These are phyloP conservation scores for Micronisus gabar DNA, from an alignment of 2,113 vertebrate species.

Conservation along the genomic window DNA sequence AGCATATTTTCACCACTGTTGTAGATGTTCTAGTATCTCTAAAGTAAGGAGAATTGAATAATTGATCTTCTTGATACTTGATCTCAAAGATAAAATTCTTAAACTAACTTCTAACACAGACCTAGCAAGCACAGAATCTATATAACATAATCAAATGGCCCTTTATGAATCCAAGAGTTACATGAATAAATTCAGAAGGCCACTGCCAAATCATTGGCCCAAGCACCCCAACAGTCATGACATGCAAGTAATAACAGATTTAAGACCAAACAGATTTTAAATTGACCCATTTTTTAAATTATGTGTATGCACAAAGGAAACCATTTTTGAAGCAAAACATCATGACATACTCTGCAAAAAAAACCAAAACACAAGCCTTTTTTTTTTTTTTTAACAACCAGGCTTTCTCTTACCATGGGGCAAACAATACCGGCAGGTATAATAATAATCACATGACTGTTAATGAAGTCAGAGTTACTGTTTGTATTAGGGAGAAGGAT, in stretches of 20 bases:
- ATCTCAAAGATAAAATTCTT: background rate
- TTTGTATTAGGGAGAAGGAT: background rate
- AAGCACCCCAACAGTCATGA: background rate
- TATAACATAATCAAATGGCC: background rate
- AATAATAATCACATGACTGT: background rate
- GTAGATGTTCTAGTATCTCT: background rate
- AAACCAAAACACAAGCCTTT: background rate
- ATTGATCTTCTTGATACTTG: background rate
- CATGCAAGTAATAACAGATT: background rate
- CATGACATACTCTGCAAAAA: accelerated
- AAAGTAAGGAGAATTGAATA: background rate
- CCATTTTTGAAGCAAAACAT: background rate
- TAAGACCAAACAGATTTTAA: background rate
- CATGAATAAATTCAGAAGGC: background rate
- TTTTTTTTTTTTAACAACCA: background rate
- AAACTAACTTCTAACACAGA: background rate
- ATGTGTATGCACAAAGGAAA: background rate
- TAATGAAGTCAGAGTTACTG: background rate
- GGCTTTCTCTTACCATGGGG: background rate
- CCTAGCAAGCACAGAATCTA: background rate
- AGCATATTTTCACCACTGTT: background rate
- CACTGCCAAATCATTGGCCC: background rate
- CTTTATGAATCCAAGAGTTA: background rate
- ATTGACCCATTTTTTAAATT: background rate
- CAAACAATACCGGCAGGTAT: background rate